Percentiles rank a stretch among this genome's conserved stretches.
These are phyloP conservation scores for Hedychridium roseum DNA, from an alignment of 2,888 invertebrate genomes.

Conservation along the genomic window DNA sequence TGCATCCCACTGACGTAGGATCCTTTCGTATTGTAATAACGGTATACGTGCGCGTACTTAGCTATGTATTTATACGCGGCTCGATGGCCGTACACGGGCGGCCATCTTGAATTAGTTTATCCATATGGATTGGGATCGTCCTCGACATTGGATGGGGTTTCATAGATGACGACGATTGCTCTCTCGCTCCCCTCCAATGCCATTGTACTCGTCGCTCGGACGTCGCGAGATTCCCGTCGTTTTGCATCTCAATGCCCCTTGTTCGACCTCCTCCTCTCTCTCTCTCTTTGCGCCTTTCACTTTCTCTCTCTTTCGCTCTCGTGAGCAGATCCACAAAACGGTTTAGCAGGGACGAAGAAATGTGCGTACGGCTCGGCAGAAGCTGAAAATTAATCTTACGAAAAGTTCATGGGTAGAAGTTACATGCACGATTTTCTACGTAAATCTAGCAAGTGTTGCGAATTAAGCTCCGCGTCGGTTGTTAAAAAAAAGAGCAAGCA, in stretches of 20 bases:
- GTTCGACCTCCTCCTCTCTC: slow-evolving; percentile 10
- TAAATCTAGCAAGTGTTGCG: slow-evolving; percentile 33
- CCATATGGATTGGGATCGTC: slow-evolving; percentile 54
- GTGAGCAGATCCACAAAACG: too few species aligned
- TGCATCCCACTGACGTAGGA: slow-evolving; percentile 14
- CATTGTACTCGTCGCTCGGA: slow-evolving; percentile 45
- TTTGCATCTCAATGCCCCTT: slow-evolving; percentile 45
- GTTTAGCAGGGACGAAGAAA: too few species aligned
- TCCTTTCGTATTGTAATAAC: slow-evolving; percentile 31
- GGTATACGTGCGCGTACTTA: too few species aligned
- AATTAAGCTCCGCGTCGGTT: slow-evolving; percentile 34
- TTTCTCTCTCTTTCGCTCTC: slow-evolving; percentile 3
- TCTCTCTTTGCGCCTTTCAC: slow-evolving; percentile 13
- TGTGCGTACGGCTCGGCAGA: too few species aligned
- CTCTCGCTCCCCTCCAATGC: too few species aligned
- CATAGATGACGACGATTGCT: slow-evolving; percentile 44
- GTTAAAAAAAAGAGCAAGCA: slow-evolving; percentile 20
- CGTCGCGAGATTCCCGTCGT: slow-evolving; percentile 32
- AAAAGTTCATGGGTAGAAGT: too few species aligned
- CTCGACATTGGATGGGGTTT: slow-evolving; percentile 20
- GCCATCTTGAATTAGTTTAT: slow-evolving; percentile 53
- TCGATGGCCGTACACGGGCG: slow-evolving; percentile 13
- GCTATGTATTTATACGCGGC: too few species aligned
- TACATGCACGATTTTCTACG: slow-evolving; percentile 11
- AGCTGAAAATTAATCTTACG: not conserved